Base-by-base conservation (phyloP, 2,888 invertebrate species). In the Blastobasis lacticolella region DNA sequence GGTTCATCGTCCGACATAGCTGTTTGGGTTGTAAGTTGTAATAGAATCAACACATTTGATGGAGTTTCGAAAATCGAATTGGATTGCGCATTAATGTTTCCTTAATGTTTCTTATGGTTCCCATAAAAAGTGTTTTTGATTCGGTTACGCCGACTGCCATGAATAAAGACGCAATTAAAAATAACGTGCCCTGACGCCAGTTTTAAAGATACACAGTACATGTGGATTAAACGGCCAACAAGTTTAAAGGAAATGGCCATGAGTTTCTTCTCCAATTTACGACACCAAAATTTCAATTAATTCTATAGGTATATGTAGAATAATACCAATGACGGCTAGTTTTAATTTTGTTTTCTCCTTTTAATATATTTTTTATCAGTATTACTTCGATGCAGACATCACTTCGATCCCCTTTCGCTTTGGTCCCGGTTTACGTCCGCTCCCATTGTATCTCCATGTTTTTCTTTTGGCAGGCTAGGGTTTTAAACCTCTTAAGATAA, bases 151-250 rank as follows among this genome's bases (percentile, higher is more conserved):
- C 60, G 61, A 60, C 66, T 52, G 59, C 54, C 58, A 64, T 71
- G 71, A 78, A 71, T 78, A 65, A 74, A 76, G 68, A 64, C 58
- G 64, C 73, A 71, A 80, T 78, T 76, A 75, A 77, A 79, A 71
- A 69, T 74, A 74, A 75, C 64, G 61, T 66, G 23, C 56, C 58
- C 61, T 53, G 54, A 40, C 37, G 48, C 45, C 41, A 46, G 37
- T 23, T 46, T 46, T 45, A 45, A 48, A 38, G n/a, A 23, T 45
- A 49, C 43, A 50, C 23, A 23, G 23, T 23, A 23, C 45, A 58
- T 56, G 56, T 59, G 51, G 52, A 51, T 58, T 60, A 59, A 60
- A 63, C 56, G 49, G 53, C 59, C 54, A 56, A 62, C 58, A 58
- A 61, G 64, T 54, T 66, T 63, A 67, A 62, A 68, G 67, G 67